These are phyloP conservation scores for Nematolebias whitei DNA, from an alignment of 2,113 vertebrate genomes.

Conservation along the genomic window DNA sequence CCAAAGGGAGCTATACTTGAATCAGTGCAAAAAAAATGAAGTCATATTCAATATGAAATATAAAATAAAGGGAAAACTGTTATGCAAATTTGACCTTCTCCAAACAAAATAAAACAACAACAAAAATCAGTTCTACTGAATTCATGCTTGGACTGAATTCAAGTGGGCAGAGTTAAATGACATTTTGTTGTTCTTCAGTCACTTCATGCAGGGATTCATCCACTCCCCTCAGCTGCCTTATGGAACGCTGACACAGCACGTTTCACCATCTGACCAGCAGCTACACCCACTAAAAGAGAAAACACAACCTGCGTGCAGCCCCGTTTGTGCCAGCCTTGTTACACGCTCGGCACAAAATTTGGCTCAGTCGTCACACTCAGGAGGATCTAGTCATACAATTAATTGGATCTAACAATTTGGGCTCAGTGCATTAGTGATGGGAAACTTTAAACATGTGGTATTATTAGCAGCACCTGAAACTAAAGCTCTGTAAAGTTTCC, in stretches of 20 bases:
- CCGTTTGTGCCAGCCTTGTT: conserved; percentile 29
- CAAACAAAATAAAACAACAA: conserved; percentile 2
- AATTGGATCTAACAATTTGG: conserved; percentile 18
- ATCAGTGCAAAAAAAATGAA: too few species aligned
- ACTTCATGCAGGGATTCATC: conserved; percentile 59
- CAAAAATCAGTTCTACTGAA: conserved; percentile 36
- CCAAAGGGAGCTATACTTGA: too few species aligned
- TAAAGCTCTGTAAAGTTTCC: conserved; percentile 10
- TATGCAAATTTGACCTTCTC: conserved; percentile 5
- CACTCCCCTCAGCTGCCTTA: conserved; percentile 60
- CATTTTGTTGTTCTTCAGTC: conserved; percentile 62
- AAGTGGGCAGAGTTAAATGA: conserved; percentile 58
- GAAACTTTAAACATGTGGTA: conserved; percentile 3
- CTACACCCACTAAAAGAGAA: conserved; percentile 46
- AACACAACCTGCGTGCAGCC: conserved; percentile 56
- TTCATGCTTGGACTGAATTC: conserved; percentile 19
- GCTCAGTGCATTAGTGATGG: background rate
- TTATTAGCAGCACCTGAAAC: conserved; percentile 22
- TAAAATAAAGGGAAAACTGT: background rate
- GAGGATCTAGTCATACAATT: conserved; percentile 1
- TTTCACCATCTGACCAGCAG: conserved; percentile 67
- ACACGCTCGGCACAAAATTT: conserved; percentile 10
- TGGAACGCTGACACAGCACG: conserved; percentile 69
- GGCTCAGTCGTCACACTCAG: background rate
- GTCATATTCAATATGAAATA: too few species aligned